phyloP scores from a whole-genome alignment of 2,797 vertebrate species.

The Erithacus rubecula region DNA sequence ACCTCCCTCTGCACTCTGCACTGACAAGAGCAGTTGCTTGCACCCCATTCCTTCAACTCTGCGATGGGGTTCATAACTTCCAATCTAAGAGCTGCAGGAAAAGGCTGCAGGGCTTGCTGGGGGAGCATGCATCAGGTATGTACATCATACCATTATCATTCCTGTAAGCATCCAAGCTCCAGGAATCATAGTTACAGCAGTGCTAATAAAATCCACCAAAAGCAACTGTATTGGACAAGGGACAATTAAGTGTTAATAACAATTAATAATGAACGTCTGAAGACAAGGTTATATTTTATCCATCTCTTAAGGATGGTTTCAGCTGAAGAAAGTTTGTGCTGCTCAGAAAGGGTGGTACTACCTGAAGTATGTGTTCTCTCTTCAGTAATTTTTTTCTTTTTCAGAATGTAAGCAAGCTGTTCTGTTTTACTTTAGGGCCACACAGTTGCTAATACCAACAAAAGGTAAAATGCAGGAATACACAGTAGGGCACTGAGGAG shows the following conservation, averaged over 20 bases:
- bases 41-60: not conserved
- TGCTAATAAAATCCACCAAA: not conserved
- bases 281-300: not conserved
- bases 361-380: not conserved
- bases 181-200: not conserved
- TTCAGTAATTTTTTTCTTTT: not conserved
- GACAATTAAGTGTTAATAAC: not conserved
- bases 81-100: not conserved
- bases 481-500: accelerated
- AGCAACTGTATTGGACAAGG: not conserved
- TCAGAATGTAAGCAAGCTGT: not conserved
- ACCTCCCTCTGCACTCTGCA: not conserved
- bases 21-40: not conserved
- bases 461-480: not conserved
- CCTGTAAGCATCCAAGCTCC: not conserved
- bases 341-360: not conserved
- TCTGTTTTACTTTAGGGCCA: not conserved
- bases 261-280: not conserved
- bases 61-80: not conserved
- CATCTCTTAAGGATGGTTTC: not conserved
- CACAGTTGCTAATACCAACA: not conserved
- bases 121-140: not conserved
- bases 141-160: not conserved
- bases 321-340: not conserved
- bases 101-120: not conserved